A percentile compares a stretch with the other conserved stretches of the same genome.
phyloP scores from a whole-genome alignment of 2,113 vertebrate species.

The Madoqua kirkii region DNA sequence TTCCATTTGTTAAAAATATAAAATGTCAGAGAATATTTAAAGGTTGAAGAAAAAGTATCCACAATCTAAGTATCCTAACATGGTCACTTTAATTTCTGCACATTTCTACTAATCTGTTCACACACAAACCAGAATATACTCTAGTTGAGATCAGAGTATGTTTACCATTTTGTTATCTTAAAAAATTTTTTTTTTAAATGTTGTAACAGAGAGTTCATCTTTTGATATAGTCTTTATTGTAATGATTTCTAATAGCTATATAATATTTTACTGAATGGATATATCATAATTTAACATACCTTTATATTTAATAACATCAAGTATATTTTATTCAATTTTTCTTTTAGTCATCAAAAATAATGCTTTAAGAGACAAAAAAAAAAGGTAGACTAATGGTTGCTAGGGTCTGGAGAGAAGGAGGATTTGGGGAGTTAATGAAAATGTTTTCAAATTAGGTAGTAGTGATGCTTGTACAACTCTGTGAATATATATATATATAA shows the following conservation, averaged over 20 bases:
- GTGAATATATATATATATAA: neutral
- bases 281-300: neutral
- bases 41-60: neutral
- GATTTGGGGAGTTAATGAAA: neutral
- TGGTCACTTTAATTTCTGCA: neutral
- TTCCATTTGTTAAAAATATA: neutral
- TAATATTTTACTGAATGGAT: neutral
- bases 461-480: neutral
- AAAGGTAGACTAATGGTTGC: neutral
- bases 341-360: neutral
- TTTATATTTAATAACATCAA: neutral
- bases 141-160: neutral
- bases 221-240: neutral
- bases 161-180: neutral
- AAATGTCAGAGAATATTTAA: slow-evolving; percentile 6
- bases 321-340: neutral
- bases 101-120: neutral
- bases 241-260: neutral
- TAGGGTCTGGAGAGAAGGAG: neutral
- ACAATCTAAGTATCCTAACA: neutral
- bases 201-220: neutral
- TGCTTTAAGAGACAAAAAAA: neutral
- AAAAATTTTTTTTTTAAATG: neutral
- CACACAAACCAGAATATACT: neutral
- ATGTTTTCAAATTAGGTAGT: neutral